Evolutionary conservation across 2,888 invertebrate genomes (phyloP).

Genomic region (Schrankia costaestrigalis): DNA sequence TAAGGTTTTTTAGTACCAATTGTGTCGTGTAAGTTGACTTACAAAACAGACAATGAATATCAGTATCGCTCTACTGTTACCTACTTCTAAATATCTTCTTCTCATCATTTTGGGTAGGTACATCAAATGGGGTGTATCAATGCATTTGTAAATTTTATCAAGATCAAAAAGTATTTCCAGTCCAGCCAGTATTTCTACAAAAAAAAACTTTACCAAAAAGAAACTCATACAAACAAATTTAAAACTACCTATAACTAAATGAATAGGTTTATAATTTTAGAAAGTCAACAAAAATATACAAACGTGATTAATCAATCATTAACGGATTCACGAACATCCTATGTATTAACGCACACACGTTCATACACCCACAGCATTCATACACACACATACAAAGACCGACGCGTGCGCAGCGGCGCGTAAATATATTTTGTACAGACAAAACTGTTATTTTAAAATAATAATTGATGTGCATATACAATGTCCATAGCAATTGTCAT

Average conservation of each 20-base stretch:
- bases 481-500: slow-evolving; percentile 62
- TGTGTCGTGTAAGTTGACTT: no score
- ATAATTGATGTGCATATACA: slow-evolving; percentile 71
- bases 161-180: no score
- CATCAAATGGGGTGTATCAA: no score
- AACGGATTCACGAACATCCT: slow-evolving; percentile 58
- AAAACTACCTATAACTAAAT: slow-evolving; percentile 39
- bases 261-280: slow-evolving; percentile 48
- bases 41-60: no score
- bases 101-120: no score
- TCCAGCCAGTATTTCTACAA: no score
- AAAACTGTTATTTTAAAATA: slow-evolving; percentile 80
- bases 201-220: no score
- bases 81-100: no score
- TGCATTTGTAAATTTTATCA: no score
- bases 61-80: no score
- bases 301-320: slow-evolving; percentile 63
- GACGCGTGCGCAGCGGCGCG: slow-evolving; percentile 56
- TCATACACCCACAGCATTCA: slow-evolving; percentile 8
- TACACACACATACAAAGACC: slow-evolving; percentile 26
- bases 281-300: slow-evolving; percentile 55
- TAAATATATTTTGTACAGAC: slow-evolving; percentile 77
- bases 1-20: no score
- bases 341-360: slow-evolving; percentile 42
- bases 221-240: slow-evolving; percentile 11